Evolutionary conservation across 1,140 invertebrate species (phyloP).

Genomic region (Linepithema humile): DNA sequence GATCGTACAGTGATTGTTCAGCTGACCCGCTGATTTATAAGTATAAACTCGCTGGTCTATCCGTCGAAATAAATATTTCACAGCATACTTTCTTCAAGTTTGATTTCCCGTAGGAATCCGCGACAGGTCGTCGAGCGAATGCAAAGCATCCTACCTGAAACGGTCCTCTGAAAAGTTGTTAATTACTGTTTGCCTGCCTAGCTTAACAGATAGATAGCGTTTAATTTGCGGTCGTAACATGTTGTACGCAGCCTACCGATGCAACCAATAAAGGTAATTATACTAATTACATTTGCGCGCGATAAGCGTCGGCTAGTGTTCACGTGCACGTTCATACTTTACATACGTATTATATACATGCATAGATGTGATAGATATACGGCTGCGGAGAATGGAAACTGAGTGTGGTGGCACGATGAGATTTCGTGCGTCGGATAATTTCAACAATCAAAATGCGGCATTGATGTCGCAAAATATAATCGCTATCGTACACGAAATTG

Average conservation of each 20-base stretch:
- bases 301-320: constrained; percentile 54
- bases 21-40: background rate
- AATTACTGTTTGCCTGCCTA: constrained; percentile 43
- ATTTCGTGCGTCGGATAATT: background rate
- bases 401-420: background rate
- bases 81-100: constrained; percentile 16
- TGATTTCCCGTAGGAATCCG: constrained; percentile 42
- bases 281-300: constrained; percentile 70
- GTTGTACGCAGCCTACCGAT: constrained; percentile 63
- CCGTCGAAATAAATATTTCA: background rate
- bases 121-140: too few relatives aligned
- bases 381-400: constrained; percentile 6
- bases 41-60: background rate
- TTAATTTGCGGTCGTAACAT: constrained; percentile 68
- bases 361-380: background rate
- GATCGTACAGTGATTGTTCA: background rate
- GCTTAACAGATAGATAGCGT: constrained; percentile 54
- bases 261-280: constrained; percentile 72
- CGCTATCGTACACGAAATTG: background rate
- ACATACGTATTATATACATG: background rate
- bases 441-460: background rate
- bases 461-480: background rate
- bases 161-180: constrained; percentile 43
- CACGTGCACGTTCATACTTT: constrained; percentile 17
- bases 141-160: too few relatives aligned